phyloP scores from a whole-genome alignment of 35 echinoderm and acorn worm genomes.

The Apostichopus parvimensis region DNA sequence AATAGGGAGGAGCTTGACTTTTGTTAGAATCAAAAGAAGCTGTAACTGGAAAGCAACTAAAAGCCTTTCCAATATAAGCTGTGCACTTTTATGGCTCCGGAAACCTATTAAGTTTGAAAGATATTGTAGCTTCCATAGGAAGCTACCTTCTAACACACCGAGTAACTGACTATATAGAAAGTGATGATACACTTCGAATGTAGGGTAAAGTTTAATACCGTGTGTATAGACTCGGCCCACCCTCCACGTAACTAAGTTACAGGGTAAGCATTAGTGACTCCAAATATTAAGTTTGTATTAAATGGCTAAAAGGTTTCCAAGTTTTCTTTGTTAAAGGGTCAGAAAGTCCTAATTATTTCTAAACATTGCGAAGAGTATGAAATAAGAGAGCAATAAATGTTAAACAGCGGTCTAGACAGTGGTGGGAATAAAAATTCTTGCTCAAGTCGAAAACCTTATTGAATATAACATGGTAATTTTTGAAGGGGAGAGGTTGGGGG shows the following conservation, averaged over 20 bases:
- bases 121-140: neutral
- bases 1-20: slow-evolving; percentile 5
- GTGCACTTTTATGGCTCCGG: neutral
- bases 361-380: no score
- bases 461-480: no score
- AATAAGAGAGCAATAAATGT: no score
- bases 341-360: no score
- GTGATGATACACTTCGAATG: neutral
- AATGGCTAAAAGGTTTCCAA: neutral
- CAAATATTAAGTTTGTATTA: neutral
- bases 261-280: neutral
- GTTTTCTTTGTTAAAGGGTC: no score
- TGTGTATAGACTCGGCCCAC: neutral
- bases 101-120: neutral
- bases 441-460: no score
- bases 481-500: no score
- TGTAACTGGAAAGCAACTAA: neutral
- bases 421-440: no score
- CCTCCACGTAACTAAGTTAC: neutral
- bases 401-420: no score
- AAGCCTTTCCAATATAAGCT: neutral
- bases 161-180: neutral
- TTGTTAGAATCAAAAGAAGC: neutral
- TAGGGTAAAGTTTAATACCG: neutral
- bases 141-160: neutral